Base-by-base conservation (phyloP, 2,888 invertebrate genomes). In the Brachyptera putata region DNA sequence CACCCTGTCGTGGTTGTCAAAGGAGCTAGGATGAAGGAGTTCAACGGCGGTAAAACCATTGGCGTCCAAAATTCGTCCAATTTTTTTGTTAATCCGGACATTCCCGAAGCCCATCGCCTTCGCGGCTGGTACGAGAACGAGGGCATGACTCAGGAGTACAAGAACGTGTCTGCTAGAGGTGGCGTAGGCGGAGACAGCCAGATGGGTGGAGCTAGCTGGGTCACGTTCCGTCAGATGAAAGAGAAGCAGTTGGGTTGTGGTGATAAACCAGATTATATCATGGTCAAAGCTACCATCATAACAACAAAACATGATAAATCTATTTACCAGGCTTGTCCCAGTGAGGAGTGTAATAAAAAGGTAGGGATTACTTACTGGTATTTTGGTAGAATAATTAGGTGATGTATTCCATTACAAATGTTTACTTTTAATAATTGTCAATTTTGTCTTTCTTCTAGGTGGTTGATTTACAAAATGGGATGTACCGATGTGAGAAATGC, bases 401-500 rank as follows among this genome's bases (percentile, higher is more conserved):
- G 13, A 16, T n/a, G 21, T 26, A 9, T 48, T 24, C 1, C 14
- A 2, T 14, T 43, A 24, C 53, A 30, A 48, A 24, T 49, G 14
- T 30, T 48, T 46, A 58, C 3, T 43, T 11, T n/a, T 22, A 55
- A 36, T 39, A n/a, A 39, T 41, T 58, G 37, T 60, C 26, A 43
- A 37, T 58, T 49, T 58, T 56, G 50, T 57, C 58, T 56, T 39
- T 60, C 53, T 62, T 68, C n/a, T 46, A 75, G 76, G 80, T 97
- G 0, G 78, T 93, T 7, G 95, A 97, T 73, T 84, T 88, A 70
- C 87, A 87, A 65, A 93, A 93, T 70, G 93, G 92, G 0, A 80
- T 86, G 71, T 98, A 85, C 75, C 81, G 94, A 57, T 99, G 99
- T 75, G 98, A 98, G 74, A 98, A 98, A 75, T 99, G 99, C 73